These are phyloP conservation scores for Nasua narica DNA, from an alignment of 2,797 vertebrate species.

Conservation along the genomic window DNA sequence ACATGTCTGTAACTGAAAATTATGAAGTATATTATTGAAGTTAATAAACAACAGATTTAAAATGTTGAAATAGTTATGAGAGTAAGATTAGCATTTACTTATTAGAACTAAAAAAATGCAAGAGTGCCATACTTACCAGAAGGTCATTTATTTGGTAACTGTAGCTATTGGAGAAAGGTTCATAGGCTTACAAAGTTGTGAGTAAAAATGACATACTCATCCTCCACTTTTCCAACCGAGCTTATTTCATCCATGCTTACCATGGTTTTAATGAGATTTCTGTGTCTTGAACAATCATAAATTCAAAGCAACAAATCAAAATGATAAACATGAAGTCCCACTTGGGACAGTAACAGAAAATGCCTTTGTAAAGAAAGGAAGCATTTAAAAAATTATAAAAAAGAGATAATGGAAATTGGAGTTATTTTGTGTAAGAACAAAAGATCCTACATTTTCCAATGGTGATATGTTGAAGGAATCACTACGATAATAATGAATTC, in stretches of 20 bases:
- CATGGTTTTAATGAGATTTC: background rate
- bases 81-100: background rate
- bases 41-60: constrained; percentile 31
- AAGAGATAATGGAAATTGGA: background rate
- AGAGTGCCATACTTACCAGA: background rate
- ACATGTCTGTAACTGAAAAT: background rate
- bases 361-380: constrained; percentile 11
- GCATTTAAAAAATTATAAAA: background rate
- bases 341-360: background rate
- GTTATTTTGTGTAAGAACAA: background rate
- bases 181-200: background rate
- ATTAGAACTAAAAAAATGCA: background rate
- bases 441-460: background rate
- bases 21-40: background rate
- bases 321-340: background rate
- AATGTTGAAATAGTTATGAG: background rate
- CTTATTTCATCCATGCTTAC: background rate
- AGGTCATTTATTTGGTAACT: background rate
- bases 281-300: background rate
- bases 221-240: background rate
- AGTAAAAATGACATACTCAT: background rate
- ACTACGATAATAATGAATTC: background rate
- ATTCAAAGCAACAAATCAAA: constrained; percentile 35
- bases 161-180: background rate
- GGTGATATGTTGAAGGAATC: background rate